phyloP scores from a whole-genome alignment of 2,113 vertebrate species.

The Nothobranchius furzeri region DNA sequence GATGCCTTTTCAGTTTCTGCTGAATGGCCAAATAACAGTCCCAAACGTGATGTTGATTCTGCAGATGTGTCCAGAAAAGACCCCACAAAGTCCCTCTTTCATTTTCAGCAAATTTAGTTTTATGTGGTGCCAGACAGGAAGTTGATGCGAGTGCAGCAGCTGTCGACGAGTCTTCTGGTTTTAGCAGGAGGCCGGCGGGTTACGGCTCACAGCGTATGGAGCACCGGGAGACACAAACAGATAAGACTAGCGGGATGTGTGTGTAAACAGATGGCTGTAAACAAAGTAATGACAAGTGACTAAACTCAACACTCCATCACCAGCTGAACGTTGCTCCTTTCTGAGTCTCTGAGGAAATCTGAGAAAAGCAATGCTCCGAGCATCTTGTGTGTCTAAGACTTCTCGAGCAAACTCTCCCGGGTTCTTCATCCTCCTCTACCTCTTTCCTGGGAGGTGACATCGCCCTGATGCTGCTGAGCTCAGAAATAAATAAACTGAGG shows the following conservation, averaged over 20 bases:
- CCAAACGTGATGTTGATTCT: conserved; percentile 14
- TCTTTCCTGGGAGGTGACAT: conserved; percentile 62
- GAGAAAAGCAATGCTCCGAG: conserved; percentile 24
- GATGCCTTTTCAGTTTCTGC: conserved; percentile 3
- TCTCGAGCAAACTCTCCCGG: conserved; percentile 44
- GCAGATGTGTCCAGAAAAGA: conserved; percentile 39
- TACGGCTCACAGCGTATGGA: conserved; percentile 17
- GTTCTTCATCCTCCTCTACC: conserved; percentile 32
- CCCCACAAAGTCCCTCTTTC: conserved; percentile 18
- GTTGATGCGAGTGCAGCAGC: conserved; percentile 24
- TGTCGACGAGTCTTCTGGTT: conserved; percentile 31
- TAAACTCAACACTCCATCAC: conserved; percentile 57
- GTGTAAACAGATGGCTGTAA: conserved; percentile 75
- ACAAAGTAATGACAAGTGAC: conserved; percentile 71
- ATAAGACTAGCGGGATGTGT: conserved; percentile 42
- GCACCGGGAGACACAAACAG: conserved; percentile 23
- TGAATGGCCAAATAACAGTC: conserved; percentile 3
- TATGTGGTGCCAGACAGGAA: conserved; percentile 25
- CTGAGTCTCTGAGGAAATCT: conserved; percentile 60
- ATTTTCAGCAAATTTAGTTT: conserved; percentile 23
- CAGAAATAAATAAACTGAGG: conserved; percentile 65
- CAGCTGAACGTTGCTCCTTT: conserved; percentile 46
- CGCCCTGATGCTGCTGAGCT: conserved; percentile 46
- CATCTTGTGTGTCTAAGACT: conserved; percentile 52
- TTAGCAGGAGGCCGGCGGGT: conserved; percentile 50